Base-by-base conservation (phyloP, 1,140 invertebrate genomes). In the Drosophila pseudoananassae region DNA sequence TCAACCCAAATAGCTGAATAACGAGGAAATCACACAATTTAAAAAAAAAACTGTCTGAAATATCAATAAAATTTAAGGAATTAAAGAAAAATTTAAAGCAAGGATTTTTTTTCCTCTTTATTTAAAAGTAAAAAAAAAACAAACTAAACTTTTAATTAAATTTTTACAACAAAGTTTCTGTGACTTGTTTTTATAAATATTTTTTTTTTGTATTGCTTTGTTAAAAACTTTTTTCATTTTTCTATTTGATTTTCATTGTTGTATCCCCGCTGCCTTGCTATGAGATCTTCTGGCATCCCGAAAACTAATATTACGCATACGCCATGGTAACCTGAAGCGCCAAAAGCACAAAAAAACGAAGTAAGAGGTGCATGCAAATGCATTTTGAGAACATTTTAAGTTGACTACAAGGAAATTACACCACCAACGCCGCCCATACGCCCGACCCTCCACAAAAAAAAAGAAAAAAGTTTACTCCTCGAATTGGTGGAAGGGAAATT, bases 341-440 rank as follows among this genome's bases (percentile, higher is more conserved):
- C 17, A n/a, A 20, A 27, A 27, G 25, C 25, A 27, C 25, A 27
- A 36, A 36, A 36, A 36, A 36, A 36, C 3, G 12, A n/a, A 4
- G 1, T 3, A 15, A 17, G 53, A 64, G 17, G 23, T 54, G 60
- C 80, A 60, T 84, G 80, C 81, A 84, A 83, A 84, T 85, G 81
- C 63, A 56, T 76, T 83, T 84, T 63, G 76, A 68, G 72, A 60
- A 65, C 76, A 70, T 76, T 84, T 78, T 74, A 79, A 79, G 80
- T 83, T 79, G 79, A 79, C 79, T 83, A 71, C 78, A 83, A 84
- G 79, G 82, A 83, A 84, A 79, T 84, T 83, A 84, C 79, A 78
- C 52, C 64, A 40, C 57, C 31, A 15, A 33, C 56, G 46, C 51
- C 12, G 47, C 3, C 23, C 23, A n/a, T n/a, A n/a, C n/a, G n/a